Conservation (phyloP, 2,797 vertebrate genomes). For the Squalus acanthias region DNA sequence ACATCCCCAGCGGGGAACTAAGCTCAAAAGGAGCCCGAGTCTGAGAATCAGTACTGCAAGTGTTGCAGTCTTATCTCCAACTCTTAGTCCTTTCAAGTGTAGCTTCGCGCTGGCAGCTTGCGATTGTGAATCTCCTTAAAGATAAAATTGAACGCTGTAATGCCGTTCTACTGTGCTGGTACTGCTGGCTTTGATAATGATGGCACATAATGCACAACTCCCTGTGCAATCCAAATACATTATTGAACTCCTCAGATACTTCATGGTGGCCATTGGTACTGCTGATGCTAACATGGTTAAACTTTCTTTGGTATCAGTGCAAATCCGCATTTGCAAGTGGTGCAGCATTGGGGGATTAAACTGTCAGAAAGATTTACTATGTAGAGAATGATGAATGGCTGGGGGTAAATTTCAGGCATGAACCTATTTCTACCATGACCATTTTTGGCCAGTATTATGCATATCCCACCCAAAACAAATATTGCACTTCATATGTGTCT, state of each 20-base stretch:
- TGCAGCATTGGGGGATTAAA: not conserved
- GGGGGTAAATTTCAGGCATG: not conserved
- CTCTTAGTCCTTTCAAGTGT: not conserved
- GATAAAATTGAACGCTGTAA: too few species aligned
- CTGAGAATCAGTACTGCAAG: not conserved
- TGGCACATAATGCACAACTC: too few species aligned
- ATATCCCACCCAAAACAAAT: too few species aligned
- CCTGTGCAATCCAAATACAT: too few species aligned
- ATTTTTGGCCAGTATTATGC: too few species aligned
- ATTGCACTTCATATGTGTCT: too few species aligned
- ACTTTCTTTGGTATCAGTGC: not conserved
- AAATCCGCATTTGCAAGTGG: not conserved
- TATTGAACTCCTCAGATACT: not conserved
- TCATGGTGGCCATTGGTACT: not conserved
- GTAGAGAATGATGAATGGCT: not conserved
- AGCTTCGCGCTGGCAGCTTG: not conserved
- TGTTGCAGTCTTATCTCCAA: not conserved
- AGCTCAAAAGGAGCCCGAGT: not conserved
- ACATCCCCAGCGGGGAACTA: not conserved
- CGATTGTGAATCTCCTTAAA: too few species aligned
- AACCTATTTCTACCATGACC: not conserved
- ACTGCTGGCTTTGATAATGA: too few species aligned
- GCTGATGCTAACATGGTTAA: not conserved
- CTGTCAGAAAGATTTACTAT: not conserved
- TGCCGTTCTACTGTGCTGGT: too few species aligned